Evolutionary conservation across 92 coral and sea anemone genomes (phyloP).

Genomic region (Pocillopora meandrina): DNA sequence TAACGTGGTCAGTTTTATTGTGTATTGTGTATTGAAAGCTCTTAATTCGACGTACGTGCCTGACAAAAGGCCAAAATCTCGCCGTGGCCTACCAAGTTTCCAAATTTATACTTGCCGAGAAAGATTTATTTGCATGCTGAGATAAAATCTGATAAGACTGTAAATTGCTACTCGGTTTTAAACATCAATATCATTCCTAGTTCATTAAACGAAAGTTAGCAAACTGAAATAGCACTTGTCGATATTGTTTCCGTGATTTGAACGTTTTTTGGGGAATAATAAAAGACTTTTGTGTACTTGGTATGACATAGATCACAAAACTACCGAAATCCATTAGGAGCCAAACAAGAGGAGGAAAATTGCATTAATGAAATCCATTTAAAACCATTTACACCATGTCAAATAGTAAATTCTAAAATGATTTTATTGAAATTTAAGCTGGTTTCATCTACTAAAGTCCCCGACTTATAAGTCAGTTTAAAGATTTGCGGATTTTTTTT

Average conservation of each 20-base stretch:
- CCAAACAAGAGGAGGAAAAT: not conserved
- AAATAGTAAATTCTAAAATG: not conserved
- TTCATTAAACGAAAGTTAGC: conserved; percentile 3
- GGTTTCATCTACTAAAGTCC: not conserved
- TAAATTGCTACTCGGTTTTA: not conserved
- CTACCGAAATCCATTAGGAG: conserved; percentile 12
- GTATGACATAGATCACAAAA: conserved; percentile 6
- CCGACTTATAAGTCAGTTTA: not conserved
- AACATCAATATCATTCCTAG: not conserved
- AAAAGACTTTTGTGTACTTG: conserved; percentile 5
- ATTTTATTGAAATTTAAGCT: conserved; percentile 6
- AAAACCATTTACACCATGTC: not conserved
- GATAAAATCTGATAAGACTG: not conserved
- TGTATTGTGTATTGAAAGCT: no score
- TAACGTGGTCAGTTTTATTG: no score
- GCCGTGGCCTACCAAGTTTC: no score
- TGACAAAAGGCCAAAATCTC: no score
- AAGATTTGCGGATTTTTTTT: not conserved
- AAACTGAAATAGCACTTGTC: conserved; percentile 4
- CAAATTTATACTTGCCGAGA: not conserved
- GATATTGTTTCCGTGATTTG: conserved; percentile 4
- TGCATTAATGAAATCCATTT: conserved; percentile 7
- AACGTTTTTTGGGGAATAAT: conserved; percentile 6
- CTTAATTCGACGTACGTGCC: not conserved
- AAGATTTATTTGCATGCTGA: not conserved